These are phyloP conservation scores for Genyomyrus donnyi DNA, from an alignment of 2,113 vertebrate species.

Conservation along the genomic window DNA sequence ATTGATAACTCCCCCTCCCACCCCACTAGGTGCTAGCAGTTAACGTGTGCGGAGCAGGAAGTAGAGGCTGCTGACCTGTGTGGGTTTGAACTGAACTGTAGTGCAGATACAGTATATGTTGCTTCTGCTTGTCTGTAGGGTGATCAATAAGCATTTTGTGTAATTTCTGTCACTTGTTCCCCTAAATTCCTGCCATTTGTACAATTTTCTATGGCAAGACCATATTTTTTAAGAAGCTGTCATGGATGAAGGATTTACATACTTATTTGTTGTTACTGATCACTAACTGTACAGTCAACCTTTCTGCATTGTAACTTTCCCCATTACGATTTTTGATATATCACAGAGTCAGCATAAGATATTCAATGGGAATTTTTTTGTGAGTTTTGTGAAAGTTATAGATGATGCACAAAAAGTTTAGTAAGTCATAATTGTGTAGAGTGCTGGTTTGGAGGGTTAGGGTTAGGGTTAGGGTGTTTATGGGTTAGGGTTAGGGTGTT, in stretches of 20 bases:
- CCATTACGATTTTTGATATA: not conserved
- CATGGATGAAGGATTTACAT: not conserved
- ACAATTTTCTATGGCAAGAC: not conserved
- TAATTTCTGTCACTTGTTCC: not conserved
- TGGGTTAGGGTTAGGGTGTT: not conserved
- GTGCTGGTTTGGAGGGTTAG: not conserved
- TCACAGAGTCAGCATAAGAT: not conserved
- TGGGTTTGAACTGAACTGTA: not conserved
- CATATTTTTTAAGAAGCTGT: not conserved
- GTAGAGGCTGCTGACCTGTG: not conserved
- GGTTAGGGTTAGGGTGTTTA: no score
- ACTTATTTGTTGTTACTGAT: not conserved
- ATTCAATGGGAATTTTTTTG: not conserved
- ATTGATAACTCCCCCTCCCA: constrained; percentile 12
- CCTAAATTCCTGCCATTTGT: not conserved
- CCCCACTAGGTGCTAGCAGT: constrained; percentile 16
- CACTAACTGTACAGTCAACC: not conserved
- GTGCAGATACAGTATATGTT: not conserved
- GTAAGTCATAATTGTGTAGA: not conserved
- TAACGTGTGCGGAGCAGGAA: constrained; percentile 14
- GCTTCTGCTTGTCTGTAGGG: not conserved
- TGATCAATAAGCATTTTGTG: not conserved
- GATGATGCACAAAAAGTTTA: not conserved
- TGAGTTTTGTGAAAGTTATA: not conserved
- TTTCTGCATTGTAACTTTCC: not conserved